Conservation (phyloP, 2,113 vertebrate genomes). For the Lanius ludovicianus region DNA sequence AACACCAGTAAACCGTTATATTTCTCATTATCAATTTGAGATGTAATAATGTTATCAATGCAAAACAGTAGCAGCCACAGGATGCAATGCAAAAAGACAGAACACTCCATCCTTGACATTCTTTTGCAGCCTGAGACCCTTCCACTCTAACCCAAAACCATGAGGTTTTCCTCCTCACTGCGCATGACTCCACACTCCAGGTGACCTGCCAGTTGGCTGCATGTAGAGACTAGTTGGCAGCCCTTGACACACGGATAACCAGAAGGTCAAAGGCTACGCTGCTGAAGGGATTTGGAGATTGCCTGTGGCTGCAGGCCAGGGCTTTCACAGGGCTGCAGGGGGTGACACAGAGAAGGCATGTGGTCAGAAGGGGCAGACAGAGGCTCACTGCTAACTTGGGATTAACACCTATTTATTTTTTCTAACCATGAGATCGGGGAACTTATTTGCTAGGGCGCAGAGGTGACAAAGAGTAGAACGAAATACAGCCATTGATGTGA, state of each 20-base stretch:
- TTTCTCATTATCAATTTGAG: background rate
- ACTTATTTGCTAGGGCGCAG: background rate
- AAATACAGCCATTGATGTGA: background rate
- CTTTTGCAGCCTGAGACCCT: background rate
- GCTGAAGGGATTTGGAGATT: background rate
- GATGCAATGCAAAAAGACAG: background rate
- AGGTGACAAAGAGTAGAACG: background rate
- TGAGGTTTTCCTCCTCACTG: background rate
- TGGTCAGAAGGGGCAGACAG: background rate
- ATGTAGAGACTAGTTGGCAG: background rate
- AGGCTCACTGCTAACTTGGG: background rate
- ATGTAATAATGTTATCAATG: background rate
- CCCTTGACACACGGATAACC: background rate
- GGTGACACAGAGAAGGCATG: rapidly evolving
- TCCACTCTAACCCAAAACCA: background rate
- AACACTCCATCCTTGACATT: background rate
- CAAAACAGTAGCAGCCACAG: background rate
- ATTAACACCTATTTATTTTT: background rate
- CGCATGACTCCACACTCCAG: background rate
- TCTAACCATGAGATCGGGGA: background rate
- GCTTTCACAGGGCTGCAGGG: background rate
- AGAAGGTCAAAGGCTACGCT: rapidly evolving
- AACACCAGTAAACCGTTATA: background rate
- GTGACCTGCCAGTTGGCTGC: background rate
- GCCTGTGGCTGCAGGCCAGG: background rate